A percentile compares a stretch with the other conserved stretches of the same genome.
Conservation (phyloP, 2,888 invertebrate species). For the Himalopsyche tibetana region DNA sequence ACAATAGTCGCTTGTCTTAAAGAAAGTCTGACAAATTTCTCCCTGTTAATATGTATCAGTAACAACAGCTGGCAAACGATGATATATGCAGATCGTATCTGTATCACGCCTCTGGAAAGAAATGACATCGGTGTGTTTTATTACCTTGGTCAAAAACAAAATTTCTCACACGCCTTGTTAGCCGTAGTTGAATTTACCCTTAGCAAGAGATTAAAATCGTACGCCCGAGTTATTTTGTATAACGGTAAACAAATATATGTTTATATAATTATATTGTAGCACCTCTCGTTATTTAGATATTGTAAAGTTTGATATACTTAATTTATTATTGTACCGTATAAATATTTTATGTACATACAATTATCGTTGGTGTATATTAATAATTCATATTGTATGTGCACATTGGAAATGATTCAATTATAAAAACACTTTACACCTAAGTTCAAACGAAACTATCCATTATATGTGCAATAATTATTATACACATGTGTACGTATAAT, state of each 20-base stretch:
- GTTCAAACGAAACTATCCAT: too few relatives aligned
- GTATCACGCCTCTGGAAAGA: constrained; percentile 12
- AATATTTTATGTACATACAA: too few relatives aligned
- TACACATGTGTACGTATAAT: too few relatives aligned
- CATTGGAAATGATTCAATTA: too few relatives aligned
- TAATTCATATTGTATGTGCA: too few relatives aligned
- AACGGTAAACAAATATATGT: constrained; percentile 29
- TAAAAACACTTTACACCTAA: too few relatives aligned
- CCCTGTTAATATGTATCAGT: background rate
- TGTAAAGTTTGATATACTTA: too few relatives aligned
- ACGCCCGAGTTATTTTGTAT: background rate
- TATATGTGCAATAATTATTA: too few relatives aligned
- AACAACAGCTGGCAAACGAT: constrained; percentile 34
- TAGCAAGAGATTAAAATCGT: constrained; percentile 41
- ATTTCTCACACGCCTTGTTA: constrained; percentile 33
- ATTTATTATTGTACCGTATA: too few relatives aligned
- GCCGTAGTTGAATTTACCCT: constrained; percentile 51
- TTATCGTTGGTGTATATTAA: too few relatives aligned
- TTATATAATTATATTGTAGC: background rate
- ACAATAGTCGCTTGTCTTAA: background rate
- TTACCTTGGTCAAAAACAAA: constrained; percentile 17
- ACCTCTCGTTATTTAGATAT: background rate
- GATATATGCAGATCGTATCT: constrained; percentile 6
- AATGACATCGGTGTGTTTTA: background rate
- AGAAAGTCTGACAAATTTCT: constrained; percentile 4